Evolutionary conservation across 2,888 invertebrate genomes (phyloP).

Genomic region (Tipula unca): DNA sequence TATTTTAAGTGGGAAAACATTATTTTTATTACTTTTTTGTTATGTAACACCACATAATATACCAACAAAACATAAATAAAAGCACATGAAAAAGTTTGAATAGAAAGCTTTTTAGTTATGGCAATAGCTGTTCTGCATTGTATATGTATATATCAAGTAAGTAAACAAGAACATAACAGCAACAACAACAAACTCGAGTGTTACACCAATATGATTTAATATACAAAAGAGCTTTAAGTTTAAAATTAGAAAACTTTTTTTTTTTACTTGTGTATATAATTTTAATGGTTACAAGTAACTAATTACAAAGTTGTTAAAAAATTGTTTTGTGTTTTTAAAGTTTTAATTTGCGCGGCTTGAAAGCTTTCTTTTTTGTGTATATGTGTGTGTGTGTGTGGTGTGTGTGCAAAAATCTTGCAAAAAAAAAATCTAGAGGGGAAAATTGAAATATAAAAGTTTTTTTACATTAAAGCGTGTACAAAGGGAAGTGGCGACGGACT

Average conservation of each 20-base stretch:
- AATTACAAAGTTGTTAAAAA: slow-evolving; percentile 8
- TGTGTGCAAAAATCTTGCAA: not conserved
- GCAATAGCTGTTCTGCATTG: not conserved
- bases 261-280: not conserved
- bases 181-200: not conserved
- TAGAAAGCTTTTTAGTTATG: not conserved
- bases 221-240: not conserved
- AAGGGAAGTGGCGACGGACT: not conserved
- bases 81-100: slow-evolving; percentile 2
- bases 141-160: not conserved
- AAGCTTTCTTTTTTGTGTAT: not conserved
- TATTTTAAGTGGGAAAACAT: not conserved
- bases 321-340: not conserved
- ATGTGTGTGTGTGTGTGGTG: not conserved
- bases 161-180: not conserved
- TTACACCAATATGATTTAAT: slow-evolving; percentile 14
- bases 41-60: not conserved
- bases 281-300: slow-evolving; percentile 14
- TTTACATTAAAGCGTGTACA: not conserved
- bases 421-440: not conserved
- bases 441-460: not conserved
- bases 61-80: not conserved
- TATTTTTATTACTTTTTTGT: not conserved
- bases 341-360: not conserved
- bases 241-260: not conserved